Evolutionary conservation across 2,888 invertebrate species (phyloP), one percentile per base, ranked within the genome.

Genomic region (Meteorus cinctellus): DNA sequence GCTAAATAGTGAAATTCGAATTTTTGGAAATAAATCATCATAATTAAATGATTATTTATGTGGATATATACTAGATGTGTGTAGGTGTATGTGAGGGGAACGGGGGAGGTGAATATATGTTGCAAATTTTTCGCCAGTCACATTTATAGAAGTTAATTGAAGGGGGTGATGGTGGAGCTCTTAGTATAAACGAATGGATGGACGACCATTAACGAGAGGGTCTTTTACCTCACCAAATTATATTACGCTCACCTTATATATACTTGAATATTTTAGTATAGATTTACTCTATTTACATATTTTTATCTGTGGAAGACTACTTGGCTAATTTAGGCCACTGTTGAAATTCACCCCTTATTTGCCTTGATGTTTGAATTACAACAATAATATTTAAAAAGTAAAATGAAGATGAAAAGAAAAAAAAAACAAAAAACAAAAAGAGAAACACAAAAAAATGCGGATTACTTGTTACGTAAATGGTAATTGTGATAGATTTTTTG

Each of bases 401-500:
- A 84, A 85, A 81, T 80, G 81, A 84, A 78, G 8, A 41, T 1
- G 41, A 41, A 41, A 41, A 12, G 41, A 79, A 81, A 80, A 80
- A 78, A 77, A 81, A 82, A 82, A 83, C 81, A 80, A 79, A 77
- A 77, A 80, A 80, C 79, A 81, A 82, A 78, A 79, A 79, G 79
- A 77, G 75, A 82, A 82, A 74, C 68, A 74, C 82, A 81, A 81
- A 83, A 82, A 81, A 81, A 82, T 82, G 84, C 84, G 84, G 80
- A 87, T 88, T 87, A 87, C 86, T 88, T 87, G 89, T 89, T 88
- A 88, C 87, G 87, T 89, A 87, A 88, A 89, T 88, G 88, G 89
- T 89, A 89, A 92, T 92, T 92, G 92, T 92, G 92, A 92, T 92
- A 92, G 92, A 92, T 91, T 92, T 92, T 92, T 92, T 92, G 92